Conservation (phyloP, 2,113 vertebrate genomes). For the Tricholaema leucomelas region DNA sequence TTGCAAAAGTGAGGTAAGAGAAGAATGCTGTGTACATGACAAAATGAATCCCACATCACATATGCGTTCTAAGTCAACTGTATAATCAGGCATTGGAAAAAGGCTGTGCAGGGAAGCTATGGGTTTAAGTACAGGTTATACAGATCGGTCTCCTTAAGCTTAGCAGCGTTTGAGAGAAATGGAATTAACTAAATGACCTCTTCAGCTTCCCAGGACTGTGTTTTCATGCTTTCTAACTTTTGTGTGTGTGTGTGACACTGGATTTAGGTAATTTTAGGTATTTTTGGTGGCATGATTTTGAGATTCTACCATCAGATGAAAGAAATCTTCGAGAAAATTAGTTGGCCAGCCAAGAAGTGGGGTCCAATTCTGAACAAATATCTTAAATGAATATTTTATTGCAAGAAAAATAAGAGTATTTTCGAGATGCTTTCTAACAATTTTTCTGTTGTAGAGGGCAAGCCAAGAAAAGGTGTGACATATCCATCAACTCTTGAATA, state of each 20-base stretch:
- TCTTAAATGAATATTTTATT: background rate
- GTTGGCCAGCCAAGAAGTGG: background rate
- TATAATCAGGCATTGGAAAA: background rate
- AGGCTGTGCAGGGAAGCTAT: background rate
- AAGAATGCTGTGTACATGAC: background rate
- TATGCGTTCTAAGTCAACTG: background rate
- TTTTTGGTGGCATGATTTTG: background rate
- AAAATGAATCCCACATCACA: constrained; percentile 49
- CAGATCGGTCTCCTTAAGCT: background rate
- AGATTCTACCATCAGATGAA: background rate
- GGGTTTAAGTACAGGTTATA: background rate
- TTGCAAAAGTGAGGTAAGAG: constrained; percentile 4
- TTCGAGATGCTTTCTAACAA: background rate
- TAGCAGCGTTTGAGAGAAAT: background rate
- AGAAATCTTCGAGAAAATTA: background rate
- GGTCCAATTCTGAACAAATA: background rate
- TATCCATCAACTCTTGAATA: constrained; percentile 90
- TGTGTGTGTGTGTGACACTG: background rate
- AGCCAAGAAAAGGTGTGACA: constrained; percentile 89
- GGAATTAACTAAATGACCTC: background rate
- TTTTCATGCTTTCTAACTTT: background rate
- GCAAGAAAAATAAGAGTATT: background rate
- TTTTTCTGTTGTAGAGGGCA: constrained; percentile 82
- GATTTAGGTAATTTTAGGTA: background rate
- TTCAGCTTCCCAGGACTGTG: background rate